phyloP scores from a whole-genome alignment of 2,797 vertebrate species.

The Pseudotriccus pelzelni region DNA sequence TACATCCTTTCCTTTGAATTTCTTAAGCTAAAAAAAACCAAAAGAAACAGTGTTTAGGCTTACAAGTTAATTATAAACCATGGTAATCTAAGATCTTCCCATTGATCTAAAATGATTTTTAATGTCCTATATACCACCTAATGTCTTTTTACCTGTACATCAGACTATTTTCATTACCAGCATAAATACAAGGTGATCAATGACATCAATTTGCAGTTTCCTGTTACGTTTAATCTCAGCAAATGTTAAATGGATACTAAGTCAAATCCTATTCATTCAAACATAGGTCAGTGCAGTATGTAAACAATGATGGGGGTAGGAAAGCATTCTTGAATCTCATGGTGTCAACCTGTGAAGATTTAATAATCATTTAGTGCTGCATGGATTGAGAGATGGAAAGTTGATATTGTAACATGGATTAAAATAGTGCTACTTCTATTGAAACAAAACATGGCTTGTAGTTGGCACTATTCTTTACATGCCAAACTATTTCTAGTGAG shows the following conservation, averaged over 20 bases:
- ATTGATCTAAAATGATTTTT: not conserved
- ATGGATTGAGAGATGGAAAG: not conserved
- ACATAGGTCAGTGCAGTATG: not conserved
- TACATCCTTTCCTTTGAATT: not conserved
- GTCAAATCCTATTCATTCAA: not conserved
- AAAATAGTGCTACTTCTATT: not conserved
- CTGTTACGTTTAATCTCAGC: not conserved
- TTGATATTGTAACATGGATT: not conserved
- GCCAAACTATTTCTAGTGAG: not conserved
- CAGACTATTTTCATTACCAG: not conserved
- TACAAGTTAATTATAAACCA: not conserved
- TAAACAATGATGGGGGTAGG: not conserved
- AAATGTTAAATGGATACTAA: rapidly evolving
- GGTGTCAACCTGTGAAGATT: rapidly evolving
- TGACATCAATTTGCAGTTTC: not conserved
- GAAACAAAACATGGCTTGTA: not conserved
- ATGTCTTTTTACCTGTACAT: not conserved
- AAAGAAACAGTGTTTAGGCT: not conserved
- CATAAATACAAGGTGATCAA: not conserved
- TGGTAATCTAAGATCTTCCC: not conserved
- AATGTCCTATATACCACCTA: not conserved
- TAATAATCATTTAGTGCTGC: not conserved
- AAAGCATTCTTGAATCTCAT: not conserved
- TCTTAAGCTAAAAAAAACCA: not conserved
- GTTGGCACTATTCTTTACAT: not conserved